Evolutionary conservation across 2,888 invertebrate species (phyloP).

Genomic region (Drosophila infuscata): DNA sequence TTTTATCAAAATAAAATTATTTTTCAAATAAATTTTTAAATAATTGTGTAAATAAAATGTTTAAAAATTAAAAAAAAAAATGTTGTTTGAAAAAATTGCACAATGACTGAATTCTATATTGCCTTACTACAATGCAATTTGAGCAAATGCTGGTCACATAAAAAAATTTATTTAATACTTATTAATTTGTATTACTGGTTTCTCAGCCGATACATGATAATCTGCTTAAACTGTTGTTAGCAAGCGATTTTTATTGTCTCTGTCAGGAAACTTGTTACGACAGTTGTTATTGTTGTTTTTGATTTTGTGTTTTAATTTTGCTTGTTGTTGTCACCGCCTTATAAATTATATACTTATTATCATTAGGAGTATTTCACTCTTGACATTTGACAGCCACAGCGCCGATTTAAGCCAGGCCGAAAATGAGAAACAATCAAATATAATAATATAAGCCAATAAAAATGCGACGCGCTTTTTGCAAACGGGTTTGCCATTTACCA

Average conservation of each 20-base stretch:
- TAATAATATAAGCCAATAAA: not conserved
- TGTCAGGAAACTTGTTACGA: conserved; percentile 41
- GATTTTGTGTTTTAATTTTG: conserved; percentile 10
- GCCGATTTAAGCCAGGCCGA: conserved; percentile 14
- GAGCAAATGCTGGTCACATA: not conserved
- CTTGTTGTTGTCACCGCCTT: conserved; percentile 38
- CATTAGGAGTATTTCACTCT: conserved; percentile 57
- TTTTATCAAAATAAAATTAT: not conserved
- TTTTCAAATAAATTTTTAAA: not conserved
- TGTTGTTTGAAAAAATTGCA: no score
- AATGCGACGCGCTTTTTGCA: conserved; percentile 25
- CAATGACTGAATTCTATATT: not conserved
- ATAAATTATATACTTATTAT: conserved; percentile 54
- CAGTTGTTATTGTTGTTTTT: conserved; percentile 32
- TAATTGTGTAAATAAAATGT: not conserved
- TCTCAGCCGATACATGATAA: conserved; percentile 7
- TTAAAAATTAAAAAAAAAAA: not conserved
- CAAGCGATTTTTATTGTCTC: conserved; percentile 25
- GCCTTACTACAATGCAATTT: not conserved
- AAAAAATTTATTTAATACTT: not conserved
- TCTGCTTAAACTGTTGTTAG: conserved; percentile 13
- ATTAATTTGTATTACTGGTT: not conserved
- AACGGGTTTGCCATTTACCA: conserved; percentile 54
- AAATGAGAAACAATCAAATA: conserved; percentile 32
- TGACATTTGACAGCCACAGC: conserved; percentile 60